Evolutionary conservation across 37 sponge, comb jelly and placozoan genomes (phyloP).

Genomic region (Spongilla lacustris): DNA sequence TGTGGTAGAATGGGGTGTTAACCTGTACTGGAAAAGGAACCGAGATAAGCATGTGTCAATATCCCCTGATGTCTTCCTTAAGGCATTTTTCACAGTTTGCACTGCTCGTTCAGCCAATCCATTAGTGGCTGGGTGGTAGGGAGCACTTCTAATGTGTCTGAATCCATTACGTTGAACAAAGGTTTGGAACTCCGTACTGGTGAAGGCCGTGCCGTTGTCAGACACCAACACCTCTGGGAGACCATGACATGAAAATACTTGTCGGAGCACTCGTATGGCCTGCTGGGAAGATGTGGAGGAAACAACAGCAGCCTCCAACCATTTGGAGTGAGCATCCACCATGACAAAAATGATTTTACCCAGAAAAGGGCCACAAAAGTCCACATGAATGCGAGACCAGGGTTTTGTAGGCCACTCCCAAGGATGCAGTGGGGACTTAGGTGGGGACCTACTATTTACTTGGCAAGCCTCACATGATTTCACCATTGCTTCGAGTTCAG

Average conservation of each 20-base stretch:
- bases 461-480: background rate
- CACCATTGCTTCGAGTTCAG: background rate
- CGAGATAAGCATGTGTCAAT: conserved; percentile 2
- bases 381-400: conserved; percentile 30
- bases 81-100: conserved; percentile 17
- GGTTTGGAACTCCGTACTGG: conserved; percentile 3
- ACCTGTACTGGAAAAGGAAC: conserved; percentile 20
- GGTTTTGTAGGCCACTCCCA: conserved; percentile 44
- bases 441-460: conserved; percentile 5
- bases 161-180: conserved; percentile 10
- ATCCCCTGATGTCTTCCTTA: background rate
- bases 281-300: conserved; percentile 17
- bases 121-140: background rate
- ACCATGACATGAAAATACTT: conserved; percentile 33
- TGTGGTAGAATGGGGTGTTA: conserved; percentile 18
- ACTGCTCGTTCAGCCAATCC: conserved; percentile 13
- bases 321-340: conserved; percentile 27
- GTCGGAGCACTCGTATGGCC: conserved; percentile 14
- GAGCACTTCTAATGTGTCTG: background rate
- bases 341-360: conserved; percentile 32
- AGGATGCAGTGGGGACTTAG: conserved; percentile 25
- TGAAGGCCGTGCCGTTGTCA: conserved; percentile 27
- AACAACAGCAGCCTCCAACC: conserved; percentile 14
- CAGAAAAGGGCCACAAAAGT: conserved; percentile 12
- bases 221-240: conserved; percentile 29